These are phyloP conservation scores for Drosophila miranda DNA, from an alignment of 1,140 invertebrate species.

Conservation along the genomic window DNA sequence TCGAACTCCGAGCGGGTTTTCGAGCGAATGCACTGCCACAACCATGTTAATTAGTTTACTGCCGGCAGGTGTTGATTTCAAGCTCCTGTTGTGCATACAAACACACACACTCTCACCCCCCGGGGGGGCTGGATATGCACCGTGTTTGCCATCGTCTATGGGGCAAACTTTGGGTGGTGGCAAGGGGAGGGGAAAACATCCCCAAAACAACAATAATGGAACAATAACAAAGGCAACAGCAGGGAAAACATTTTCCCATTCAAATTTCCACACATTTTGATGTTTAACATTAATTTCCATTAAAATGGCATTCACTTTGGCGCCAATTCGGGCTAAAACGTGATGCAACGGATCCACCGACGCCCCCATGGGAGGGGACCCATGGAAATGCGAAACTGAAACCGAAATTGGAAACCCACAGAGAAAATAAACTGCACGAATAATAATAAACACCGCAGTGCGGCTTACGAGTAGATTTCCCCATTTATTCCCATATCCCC, in stretches of 20 bases:
- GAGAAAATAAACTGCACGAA: slow-evolving; percentile 3
- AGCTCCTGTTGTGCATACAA: slow-evolving; percentile 28
- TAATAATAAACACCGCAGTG: background rate
- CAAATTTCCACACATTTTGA: slow-evolving; percentile 52
- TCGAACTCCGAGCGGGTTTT: too few species aligned
- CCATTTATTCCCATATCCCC: background rate
- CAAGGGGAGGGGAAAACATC: background rate
- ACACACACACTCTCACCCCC: slow-evolving; percentile 15
- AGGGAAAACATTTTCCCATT: slow-evolving; percentile 40
- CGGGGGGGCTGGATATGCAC: background rate
- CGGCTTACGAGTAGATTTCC: background rate
- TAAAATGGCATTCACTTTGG: slow-evolving; percentile 56
- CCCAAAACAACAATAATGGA: background rate
- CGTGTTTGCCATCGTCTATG: background rate
- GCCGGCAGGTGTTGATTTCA: slow-evolving; percentile 67
- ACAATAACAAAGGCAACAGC: background rate
- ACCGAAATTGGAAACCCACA: slow-evolving; percentile 2
- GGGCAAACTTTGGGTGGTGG: background rate
- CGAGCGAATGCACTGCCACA: background rate
- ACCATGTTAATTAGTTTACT: slow-evolving; percentile 69
- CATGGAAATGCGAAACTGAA: slow-evolving; percentile 1
- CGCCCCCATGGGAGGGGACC: too few species aligned
- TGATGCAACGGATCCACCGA: slow-evolving; percentile 1
- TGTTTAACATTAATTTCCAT: slow-evolving; percentile 62
- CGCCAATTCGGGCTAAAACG: slow-evolving; percentile 22